Base-by-base conservation (phyloP, 1,140 invertebrate genomes). In the Drosophila varians region DNA sequence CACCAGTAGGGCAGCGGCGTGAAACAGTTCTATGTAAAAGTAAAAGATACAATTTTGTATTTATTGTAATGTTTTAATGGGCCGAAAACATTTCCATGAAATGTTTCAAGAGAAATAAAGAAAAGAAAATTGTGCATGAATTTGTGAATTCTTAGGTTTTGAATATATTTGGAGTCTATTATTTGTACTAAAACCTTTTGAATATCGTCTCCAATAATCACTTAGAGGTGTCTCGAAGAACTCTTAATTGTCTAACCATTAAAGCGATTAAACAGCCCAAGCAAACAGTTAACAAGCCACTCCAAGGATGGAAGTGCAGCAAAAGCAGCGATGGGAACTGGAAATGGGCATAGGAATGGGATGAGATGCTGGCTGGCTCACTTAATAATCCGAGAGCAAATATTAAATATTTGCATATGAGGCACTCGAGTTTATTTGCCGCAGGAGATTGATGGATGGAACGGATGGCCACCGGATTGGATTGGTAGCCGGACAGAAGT, bases 401-500 rank as follows among this genome's bases (percentile, higher is more conserved):
- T 87, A 87, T 87, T 87, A 58, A 45, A 9, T 86, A 77, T 86
- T 86, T 87, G 82, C 82, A 70, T 75, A 60, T 43, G 54, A 84
- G 80, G 25, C 82, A 87, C 80, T 86, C 73, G 78, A 84, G 78
- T 78, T 83, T 84, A 86, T 86, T 86, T 86, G 80, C 82, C 80
- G 74, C 80, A 86, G 80, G 80, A 87, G 82, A 87, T 86, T 86
- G 78, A 83, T 18, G 38, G 38, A 38, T 38, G 36, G 4, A 38
- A 14, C 28, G 51, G 36, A 42, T 70, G 43, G 62, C 38, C 52
- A 69, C 38, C 23, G 53, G 68, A 51, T 45, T 68, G 56, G 43
- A 87, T 86, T 72, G 65, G 80, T 86, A 87, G 80, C 71, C 36
- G 31, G 4, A 16, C 36, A 62, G 53, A 78, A 82, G 77, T 82